Conservation (phyloP, 2,797 vertebrate genomes). For the Leuciscus waleckii region DNA sequence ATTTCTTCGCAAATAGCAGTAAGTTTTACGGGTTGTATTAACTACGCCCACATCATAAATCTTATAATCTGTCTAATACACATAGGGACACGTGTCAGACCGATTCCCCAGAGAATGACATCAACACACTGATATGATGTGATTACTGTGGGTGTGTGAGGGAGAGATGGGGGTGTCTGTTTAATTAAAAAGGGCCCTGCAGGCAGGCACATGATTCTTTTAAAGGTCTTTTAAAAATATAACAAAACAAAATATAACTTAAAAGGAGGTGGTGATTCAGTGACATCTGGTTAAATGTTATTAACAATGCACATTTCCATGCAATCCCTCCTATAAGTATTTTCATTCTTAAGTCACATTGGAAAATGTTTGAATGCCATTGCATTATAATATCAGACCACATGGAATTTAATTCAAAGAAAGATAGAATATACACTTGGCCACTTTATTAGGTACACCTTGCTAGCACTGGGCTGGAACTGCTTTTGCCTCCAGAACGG, state of each 20-base stretch:
- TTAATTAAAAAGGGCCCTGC: conserved; percentile 40
- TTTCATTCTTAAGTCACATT: not conserved
- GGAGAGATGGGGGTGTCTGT: conserved; percentile 12
- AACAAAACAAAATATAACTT: not conserved
- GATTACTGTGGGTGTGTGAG: conserved; percentile 14
- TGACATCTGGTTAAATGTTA: not conserved
- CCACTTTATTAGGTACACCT: not conserved
- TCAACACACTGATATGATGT: conserved; percentile 36
- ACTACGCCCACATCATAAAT: conserved; percentile 10
- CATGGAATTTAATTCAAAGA: not conserved
- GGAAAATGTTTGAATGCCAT: not conserved
- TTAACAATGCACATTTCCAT: not conserved
- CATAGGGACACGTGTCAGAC: conserved; percentile 26
- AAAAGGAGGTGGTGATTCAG: not conserved
- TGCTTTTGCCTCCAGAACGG: not conserved
- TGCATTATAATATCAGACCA: not conserved
- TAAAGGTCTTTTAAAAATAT: conserved; percentile 14
- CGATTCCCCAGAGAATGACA: conserved; percentile 28
- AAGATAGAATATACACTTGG: not conserved
- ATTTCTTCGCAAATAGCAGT: conserved; percentile 90
- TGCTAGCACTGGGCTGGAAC: not conserved
- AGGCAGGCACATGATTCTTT: conserved; percentile 8
- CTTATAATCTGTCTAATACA: conserved; percentile 24
- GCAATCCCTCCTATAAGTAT: not conserved
- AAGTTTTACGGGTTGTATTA: conserved; percentile 70